Evolutionary conservation across 2,113 vertebrate genomes (phyloP).

Genomic region (Petroica traversi): DNA sequence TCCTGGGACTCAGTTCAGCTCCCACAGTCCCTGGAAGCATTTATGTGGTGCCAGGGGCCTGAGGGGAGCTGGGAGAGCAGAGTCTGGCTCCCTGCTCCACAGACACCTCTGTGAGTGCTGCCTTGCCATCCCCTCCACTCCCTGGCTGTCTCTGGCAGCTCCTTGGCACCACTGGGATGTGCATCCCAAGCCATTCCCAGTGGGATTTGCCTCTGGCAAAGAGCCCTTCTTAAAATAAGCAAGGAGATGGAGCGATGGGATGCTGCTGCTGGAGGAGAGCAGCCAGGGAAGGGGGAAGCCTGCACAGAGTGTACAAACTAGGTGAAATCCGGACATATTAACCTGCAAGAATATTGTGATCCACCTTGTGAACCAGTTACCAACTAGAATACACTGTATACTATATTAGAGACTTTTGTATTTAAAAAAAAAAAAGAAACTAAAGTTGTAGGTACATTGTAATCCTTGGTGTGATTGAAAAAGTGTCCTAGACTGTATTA

Average conservation of each 20-base stretch:
- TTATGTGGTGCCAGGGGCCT: neutral
- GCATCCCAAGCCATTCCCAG: neutral
- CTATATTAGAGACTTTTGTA: constrained; percentile 65
- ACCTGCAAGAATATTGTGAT: constrained; percentile 56
- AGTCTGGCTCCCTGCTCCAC: neutral
- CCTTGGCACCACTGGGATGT: neutral
- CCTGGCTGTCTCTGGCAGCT: neutral
- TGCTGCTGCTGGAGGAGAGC: neutral
- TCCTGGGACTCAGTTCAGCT: rapidly evolving
- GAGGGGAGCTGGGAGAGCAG: neutral
- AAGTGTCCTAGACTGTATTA: constrained; percentile 67
- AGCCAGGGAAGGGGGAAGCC: neutral
- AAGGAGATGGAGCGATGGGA: neutral
- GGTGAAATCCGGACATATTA: constrained; percentile 32
- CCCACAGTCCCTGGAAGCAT: neutral
- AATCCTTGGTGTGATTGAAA: constrained; percentile 57
- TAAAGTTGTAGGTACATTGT: constrained; percentile 62
- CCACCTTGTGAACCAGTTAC: constrained; percentile 63
- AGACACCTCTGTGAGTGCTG: neutral
- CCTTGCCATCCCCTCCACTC: rapidly evolving
- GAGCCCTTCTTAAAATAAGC: neutral
- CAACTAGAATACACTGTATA: constrained; percentile 52
- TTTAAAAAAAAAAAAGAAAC: constrained; percentile 39
- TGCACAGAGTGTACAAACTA: neutral
- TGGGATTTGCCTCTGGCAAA: neutral